phyloP scores from a whole-genome alignment of 1,140 invertebrate species.

The Schlechtendalia chinensis region DNA sequence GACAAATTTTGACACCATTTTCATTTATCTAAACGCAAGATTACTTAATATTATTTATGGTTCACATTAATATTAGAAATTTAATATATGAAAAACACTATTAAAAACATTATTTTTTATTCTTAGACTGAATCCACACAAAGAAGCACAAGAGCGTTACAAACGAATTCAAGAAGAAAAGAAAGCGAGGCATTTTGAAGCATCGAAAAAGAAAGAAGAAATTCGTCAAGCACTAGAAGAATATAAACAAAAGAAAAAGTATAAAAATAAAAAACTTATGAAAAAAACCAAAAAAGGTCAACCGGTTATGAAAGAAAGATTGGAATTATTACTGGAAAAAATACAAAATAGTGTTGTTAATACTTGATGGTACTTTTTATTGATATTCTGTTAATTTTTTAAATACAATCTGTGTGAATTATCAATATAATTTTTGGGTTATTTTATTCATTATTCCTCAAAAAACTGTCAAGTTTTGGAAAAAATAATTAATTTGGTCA shows the following conservation, averaged over 20 bases:
- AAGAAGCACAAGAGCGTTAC: constrained; percentile 62
- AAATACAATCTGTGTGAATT: background rate
- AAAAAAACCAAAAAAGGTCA: constrained; percentile 74
- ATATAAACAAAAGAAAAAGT: constrained; percentile 67
- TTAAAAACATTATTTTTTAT: background rate
- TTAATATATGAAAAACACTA: background rate
- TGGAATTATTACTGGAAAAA: constrained; percentile 72
- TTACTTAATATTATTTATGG: too few relatives aligned
- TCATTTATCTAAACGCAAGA: too few relatives aligned
- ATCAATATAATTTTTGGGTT: background rate
- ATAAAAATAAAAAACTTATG: constrained; percentile 66
- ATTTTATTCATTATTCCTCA: background rate
- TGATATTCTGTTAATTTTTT: background rate
- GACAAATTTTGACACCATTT: too few relatives aligned
- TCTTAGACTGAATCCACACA: constrained; percentile 56
- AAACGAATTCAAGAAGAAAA: constrained; percentile 62
- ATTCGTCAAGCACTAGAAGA: constrained; percentile 63
- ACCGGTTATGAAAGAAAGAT: constrained; percentile 72
- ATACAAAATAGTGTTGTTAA: constrained; percentile 56
- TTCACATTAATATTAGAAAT: too few relatives aligned
- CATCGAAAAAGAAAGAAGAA: constrained; percentile 60
- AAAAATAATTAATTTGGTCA: too few relatives aligned
- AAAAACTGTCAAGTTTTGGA: background rate
- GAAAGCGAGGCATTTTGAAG: constrained; percentile 59
- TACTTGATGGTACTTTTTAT: background rate